phyloP scores from a whole-genome alignment of 1,140 invertebrate species.

The Probaryconus sp. region DNA sequence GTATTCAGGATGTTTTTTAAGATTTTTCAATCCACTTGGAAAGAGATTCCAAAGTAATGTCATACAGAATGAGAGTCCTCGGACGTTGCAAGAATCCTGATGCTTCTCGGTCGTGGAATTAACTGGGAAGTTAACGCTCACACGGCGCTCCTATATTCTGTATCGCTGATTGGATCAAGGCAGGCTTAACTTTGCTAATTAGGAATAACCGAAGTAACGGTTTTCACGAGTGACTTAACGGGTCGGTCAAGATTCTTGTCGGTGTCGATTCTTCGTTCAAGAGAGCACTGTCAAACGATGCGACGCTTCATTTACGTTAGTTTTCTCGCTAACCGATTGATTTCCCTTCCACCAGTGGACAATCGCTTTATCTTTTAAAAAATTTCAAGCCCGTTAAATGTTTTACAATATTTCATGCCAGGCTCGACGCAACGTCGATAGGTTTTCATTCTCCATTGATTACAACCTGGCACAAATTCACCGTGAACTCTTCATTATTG shows the following conservation, averaged over 20 bases:
- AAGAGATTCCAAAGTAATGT: too few relatives aligned
- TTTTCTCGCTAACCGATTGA: slow-evolving; percentile 59
- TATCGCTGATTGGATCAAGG: slow-evolving; percentile 42
- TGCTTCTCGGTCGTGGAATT: neutral
- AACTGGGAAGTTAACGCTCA: slow-evolving; percentile 33
- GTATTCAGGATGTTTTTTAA: too few relatives aligned
- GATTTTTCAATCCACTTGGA: too few relatives aligned
- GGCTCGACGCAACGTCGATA: too few relatives aligned
- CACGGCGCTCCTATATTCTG: slow-evolving; percentile 17
- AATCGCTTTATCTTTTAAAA: slow-evolving; percentile 54
- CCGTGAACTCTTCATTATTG: neutral
- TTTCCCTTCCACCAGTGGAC: slow-evolving; percentile 45
- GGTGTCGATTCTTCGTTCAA: slow-evolving; percentile 35
- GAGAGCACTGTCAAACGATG: slow-evolving; percentile 26
- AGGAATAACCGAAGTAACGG: slow-evolving; percentile 59
- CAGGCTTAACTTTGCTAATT: slow-evolving; percentile 65
- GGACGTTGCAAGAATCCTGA: slow-evolving; percentile 3
- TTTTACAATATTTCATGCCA: slow-evolving; percentile 35
- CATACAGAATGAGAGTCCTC: too few relatives aligned
- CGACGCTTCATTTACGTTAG: slow-evolving; percentile 59
- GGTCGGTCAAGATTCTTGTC: slow-evolving; percentile 58
- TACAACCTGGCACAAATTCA: neutral
- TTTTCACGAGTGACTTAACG: slow-evolving; percentile 60
- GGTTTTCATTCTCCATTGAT: too few relatives aligned
- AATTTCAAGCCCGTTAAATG: slow-evolving; percentile 36